A percentile compares a stretch with the other conserved stretches of the same genome.
These are phyloP conservation scores for Idaea biselata DNA, from an alignment of 2,888 invertebrate species.

Conservation along the genomic window DNA sequence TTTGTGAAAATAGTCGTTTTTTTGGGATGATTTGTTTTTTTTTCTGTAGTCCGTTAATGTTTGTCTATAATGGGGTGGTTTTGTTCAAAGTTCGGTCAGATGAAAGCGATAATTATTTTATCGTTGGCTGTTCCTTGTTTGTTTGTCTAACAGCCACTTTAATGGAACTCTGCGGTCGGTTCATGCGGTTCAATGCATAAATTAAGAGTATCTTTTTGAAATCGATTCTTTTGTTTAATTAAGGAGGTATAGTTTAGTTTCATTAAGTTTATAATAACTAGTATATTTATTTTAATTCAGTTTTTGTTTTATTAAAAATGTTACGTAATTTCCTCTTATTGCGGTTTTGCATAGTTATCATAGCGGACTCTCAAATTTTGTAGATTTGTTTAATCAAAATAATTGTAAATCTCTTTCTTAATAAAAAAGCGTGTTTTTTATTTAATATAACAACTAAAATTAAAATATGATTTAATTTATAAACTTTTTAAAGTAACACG, in stretches of 20 bases:
- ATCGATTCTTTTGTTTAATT: conserved; percentile 35
- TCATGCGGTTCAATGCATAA: conserved; percentile 63
- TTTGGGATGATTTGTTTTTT: conserved; percentile 44
- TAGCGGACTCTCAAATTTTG: too few relatives aligned
- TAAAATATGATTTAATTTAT: too few relatives aligned
- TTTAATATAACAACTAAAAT: too few relatives aligned
- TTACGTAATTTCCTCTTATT: too few relatives aligned
- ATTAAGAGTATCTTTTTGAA: conserved; percentile 56
- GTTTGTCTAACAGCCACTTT: conserved; percentile 78
- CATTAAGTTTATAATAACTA: conserved; percentile 2
- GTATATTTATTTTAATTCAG: neutral
- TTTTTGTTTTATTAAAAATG: neutral
- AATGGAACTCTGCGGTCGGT: conserved; percentile 63
- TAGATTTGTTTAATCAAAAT: too few relatives aligned
- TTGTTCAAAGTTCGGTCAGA: conserved; percentile 41
- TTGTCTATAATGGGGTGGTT: conserved; percentile 35
- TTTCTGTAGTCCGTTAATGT: conserved; percentile 54
- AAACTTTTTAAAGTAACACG: too few relatives aligned
- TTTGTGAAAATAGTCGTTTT: conserved; percentile 65
- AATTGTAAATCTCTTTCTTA: too few relatives aligned
- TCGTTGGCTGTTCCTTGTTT: conserved; percentile 74
- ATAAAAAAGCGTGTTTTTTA: too few relatives aligned
- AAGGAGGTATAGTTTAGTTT: conserved; percentile 15
- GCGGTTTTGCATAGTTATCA: too few relatives aligned
- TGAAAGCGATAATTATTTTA: conserved; percentile 79